phyloP scores from a whole-genome alignment of 2,113 vertebrate species.

The Hippocampus comes region DNA sequence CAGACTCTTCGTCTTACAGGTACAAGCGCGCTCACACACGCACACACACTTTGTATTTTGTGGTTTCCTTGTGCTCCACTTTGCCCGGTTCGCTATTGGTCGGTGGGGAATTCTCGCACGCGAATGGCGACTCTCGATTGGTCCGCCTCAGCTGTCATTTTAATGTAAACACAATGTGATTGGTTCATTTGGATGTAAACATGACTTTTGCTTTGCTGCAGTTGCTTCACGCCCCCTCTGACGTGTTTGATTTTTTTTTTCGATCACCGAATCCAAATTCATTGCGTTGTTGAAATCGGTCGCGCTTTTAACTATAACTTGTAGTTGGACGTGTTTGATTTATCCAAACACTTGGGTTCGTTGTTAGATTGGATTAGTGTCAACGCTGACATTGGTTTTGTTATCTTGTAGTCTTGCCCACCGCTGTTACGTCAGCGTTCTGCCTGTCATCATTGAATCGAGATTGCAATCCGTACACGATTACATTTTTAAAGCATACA shows the following conservation, averaged over 20 bases:
- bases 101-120: constrained; percentile 12
- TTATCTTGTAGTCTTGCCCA: neutral
- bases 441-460: neutral
- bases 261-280: neutral
- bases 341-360: neutral
- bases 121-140: constrained; percentile 17
- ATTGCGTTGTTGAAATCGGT: neutral
- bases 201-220: constrained; percentile 28
- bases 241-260: constrained; percentile 38
- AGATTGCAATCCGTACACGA: neutral
- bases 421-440: neutral
- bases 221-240: constrained; percentile 24
- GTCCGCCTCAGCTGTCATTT: constrained; percentile 45
- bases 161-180: constrained; percentile 44
- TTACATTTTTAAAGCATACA: neutral
- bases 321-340: neutral
- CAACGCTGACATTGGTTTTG: neutral
- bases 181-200: constrained; percentile 76
- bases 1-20: constrained; percentile 34
- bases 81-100: constrained; percentile 48
- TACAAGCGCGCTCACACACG: neutral
- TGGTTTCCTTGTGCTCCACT: constrained; percentile 35
- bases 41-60: constrained; percentile 44
- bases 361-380: neutral
- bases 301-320: neutral